Conservation (phyloP, 37 sponge, comb jelly and placozoan genomes). For the Oopsacas minuta region DNA sequence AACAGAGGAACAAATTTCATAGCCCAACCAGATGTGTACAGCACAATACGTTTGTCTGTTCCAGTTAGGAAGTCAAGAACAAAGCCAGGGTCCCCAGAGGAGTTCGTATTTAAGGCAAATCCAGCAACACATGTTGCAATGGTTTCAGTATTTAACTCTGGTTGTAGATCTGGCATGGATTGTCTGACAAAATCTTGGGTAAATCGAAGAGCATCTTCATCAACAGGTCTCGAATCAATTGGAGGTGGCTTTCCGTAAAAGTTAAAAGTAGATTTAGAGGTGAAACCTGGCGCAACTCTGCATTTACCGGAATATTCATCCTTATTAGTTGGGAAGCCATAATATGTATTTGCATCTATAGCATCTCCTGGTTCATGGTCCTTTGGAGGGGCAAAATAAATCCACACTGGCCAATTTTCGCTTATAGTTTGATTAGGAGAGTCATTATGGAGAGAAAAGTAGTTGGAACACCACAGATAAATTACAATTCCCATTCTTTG, state of each 20-base stretch:
- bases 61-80: slow-evolving; percentile 24
- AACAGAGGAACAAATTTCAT: slow-evolving; percentile 32
- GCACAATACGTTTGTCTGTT: slow-evolving; percentile 23
- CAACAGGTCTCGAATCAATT: neutral
- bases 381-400: slow-evolving; percentile 22
- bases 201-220: slow-evolving; percentile 15
- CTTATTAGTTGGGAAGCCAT: slow-evolving; percentile 21
- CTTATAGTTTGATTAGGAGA: neutral
- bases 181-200: slow-evolving; percentile 1
- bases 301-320: neutral
- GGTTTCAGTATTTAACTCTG: neutral
- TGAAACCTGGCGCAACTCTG: slow-evolving; percentile 22
- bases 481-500: neutral
- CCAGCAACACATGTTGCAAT: slow-evolving; percentile 24
- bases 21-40: slow-evolving; percentile 20
- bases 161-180: slow-evolving; percentile 22
- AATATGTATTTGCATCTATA: neutral
- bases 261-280: slow-evolving; percentile 13
- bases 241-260: slow-evolving; percentile 8
- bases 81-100: slow-evolving; percentile 5
- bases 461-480: slow-evolving; percentile 23
- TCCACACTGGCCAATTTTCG: slow-evolving; percentile 10
- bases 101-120: slow-evolving; percentile 15
- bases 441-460: neutral
- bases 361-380: neutral